A percentile compares a stretch with the other conserved stretches of the same genome.
These are phyloP conservation scores for Adelges cooleyi DNA, from an alignment of 1,140 invertebrate species.

Conservation along the genomic window DNA sequence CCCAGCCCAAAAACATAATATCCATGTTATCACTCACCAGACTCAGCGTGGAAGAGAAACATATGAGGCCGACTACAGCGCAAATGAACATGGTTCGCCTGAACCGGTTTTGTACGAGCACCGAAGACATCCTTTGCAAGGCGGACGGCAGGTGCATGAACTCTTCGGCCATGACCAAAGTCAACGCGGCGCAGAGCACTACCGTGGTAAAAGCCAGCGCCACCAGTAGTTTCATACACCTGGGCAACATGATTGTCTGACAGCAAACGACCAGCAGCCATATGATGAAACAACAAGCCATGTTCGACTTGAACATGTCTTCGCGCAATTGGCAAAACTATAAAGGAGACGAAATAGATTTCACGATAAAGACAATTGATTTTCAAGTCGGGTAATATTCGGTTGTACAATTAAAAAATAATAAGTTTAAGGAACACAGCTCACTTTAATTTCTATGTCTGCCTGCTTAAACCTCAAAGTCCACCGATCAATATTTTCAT, in stretches of 20 bases:
- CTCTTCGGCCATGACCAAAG: slow-evolving; percentile 77
- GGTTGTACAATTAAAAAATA: too few relatives aligned
- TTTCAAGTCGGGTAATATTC: not conserved
- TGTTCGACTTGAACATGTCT: slow-evolving; percentile 89
- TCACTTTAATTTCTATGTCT: slow-evolving; percentile 56
- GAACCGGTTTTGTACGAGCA: slow-evolving; percentile 55
- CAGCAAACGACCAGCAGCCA: slow-evolving; percentile 78
- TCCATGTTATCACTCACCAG: slow-evolving; percentile 37
- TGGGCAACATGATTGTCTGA: slow-evolving; percentile 63
- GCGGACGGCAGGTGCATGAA: slow-evolving; percentile 52
- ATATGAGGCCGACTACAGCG: slow-evolving; percentile 64
- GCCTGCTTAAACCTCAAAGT: slow-evolving; percentile 71
- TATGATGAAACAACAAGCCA: slow-evolving; percentile 79
- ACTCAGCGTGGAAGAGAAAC: slow-evolving; percentile 38
- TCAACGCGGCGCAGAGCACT: slow-evolving; percentile 51
- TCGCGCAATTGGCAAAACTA: slow-evolving; percentile 79
- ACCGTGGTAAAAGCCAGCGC: slow-evolving; percentile 51
- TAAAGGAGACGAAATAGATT: slow-evolving; percentile 30
- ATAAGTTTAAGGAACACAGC: not conserved
- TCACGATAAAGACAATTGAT: not conserved
- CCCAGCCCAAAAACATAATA: too few relatives aligned
- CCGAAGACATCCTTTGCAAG: slow-evolving; percentile 57
- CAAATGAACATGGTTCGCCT: slow-evolving; percentile 67
- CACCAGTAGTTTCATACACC: slow-evolving; percentile 40
- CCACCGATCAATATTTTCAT: slow-evolving; percentile 75